Percentiles rank a stretch among this genome's conserved stretches.
phyloP scores from a whole-genome alignment of 2,113 vertebrate genomes.

The Hyaena hyaena region DNA sequence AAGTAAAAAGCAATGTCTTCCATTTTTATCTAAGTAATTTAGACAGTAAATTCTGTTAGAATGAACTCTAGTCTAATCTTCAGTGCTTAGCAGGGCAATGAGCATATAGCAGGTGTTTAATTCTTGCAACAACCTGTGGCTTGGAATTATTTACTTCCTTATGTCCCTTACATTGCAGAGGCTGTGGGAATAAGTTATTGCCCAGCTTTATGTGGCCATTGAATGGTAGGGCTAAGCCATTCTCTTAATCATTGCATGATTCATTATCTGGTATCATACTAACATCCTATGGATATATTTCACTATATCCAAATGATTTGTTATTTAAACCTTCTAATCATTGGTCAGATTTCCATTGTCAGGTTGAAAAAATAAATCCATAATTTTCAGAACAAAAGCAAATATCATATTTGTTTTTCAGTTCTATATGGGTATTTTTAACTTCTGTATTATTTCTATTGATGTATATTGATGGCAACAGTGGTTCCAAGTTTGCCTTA shows the following conservation, averaged over 20 bases:
- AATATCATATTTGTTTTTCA: background rate
- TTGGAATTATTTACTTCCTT: background rate
- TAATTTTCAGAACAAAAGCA: background rate
- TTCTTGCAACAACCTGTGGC: background rate
- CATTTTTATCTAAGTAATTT: background rate
- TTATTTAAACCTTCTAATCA: background rate
- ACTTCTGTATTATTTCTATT: background rate
- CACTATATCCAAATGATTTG: background rate
- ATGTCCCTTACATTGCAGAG: background rate
- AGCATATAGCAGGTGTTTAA: background rate
- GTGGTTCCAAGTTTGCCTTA: background rate
- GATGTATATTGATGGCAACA: background rate
- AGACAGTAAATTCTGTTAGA: background rate
- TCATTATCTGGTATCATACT: background rate
- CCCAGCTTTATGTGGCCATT: background rate
- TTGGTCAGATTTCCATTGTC: background rate
- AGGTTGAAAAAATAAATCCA: background rate
- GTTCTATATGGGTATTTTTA: background rate
- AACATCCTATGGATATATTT: background rate
- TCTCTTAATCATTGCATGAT: background rate
- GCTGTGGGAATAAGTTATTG: background rate
- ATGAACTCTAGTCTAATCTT: background rate
- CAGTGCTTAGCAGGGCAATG: fast-evolving
- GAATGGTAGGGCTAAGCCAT: too few relatives aligned
- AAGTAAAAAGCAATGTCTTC: background rate